A percentile compares a stretch with the other conserved stretches of the same genome.
These are phyloP conservation scores for Ondatra zibethicus DNA, from an alignment of 2,113 vertebrate genomes.

Conservation along the genomic window DNA sequence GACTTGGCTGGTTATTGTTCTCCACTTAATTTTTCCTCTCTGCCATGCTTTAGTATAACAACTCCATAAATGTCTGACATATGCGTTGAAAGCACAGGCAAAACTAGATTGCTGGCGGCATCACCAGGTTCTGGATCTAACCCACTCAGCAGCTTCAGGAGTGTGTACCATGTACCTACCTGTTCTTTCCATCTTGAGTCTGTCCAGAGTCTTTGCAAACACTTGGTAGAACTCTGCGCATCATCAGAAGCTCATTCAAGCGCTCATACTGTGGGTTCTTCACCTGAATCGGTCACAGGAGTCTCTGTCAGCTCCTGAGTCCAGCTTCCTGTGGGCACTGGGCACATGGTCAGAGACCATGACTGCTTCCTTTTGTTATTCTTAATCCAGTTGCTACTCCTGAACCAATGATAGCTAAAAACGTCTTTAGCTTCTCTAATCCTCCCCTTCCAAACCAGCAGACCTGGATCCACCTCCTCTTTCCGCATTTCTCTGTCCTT, in stretches of 20 bases:
- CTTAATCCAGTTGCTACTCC: not conserved
- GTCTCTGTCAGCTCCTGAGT: not conserved
- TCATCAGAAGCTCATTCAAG: not conserved
- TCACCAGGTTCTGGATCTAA: not conserved
- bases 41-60: not conserved
- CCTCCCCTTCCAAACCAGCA: not conserved
- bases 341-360: not conserved
- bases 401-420: not conserved
- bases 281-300: not conserved
- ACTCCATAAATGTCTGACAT: not conserved
- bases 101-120: too few species aligned
- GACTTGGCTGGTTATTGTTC: not conserved
- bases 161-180: not conserved
- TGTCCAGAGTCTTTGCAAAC: not conserved
- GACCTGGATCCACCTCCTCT: not conserved
- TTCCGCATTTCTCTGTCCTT: not conserved
- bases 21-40: not conserved
- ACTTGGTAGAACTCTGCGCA: not conserved
- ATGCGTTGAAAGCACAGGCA: not conserved
- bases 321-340: not conserved
- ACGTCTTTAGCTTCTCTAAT: too few species aligned
- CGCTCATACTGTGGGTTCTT: not conserved
- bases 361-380: not conserved
- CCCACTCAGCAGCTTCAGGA: not conserved
- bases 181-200: not conserved